These are phyloP conservation scores for Desmodus rotundus DNA, from an alignment of 2,113 vertebrate genomes.

Conservation along the genomic window DNA sequence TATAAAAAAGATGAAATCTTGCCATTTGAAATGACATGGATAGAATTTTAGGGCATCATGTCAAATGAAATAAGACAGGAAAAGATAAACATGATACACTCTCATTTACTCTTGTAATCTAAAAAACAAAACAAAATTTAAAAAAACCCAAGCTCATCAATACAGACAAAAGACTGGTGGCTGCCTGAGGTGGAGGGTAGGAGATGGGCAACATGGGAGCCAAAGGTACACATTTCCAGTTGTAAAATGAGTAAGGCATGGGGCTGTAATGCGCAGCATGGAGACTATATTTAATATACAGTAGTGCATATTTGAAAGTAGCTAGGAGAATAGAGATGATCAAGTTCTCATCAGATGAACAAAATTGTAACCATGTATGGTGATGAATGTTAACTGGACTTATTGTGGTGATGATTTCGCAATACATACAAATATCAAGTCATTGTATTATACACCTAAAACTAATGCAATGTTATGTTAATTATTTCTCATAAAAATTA, in stretches of 20 bases:
- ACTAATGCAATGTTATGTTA: not conserved
- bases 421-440: not conserved
- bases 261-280: not conserved
- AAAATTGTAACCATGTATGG: not conserved
- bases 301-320: not conserved
- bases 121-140: not conserved
- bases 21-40: not conserved
- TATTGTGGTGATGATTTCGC: too few species aligned
- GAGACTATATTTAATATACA: not conserved
- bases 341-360: not conserved
- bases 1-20: not conserved
- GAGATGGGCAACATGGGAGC: not conserved
- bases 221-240: not conserved
- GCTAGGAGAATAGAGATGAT: not conserved
- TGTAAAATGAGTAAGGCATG: not conserved
- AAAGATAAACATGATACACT: not conserved
- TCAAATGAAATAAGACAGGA: not conserved
- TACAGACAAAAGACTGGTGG: not conserved
- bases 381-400: not conserved
- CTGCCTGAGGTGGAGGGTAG: not conserved
- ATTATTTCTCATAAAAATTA: not conserved
- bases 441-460: not conserved
- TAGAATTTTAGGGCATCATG: not conserved
- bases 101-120: not conserved
- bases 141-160: not conserved